A percentile compares a stretch with the other conserved stretches of the same genome.
Conservation (phyloP, 2,113 vertebrate genomes). For the Pelvicachromis taeniatus region DNA sequence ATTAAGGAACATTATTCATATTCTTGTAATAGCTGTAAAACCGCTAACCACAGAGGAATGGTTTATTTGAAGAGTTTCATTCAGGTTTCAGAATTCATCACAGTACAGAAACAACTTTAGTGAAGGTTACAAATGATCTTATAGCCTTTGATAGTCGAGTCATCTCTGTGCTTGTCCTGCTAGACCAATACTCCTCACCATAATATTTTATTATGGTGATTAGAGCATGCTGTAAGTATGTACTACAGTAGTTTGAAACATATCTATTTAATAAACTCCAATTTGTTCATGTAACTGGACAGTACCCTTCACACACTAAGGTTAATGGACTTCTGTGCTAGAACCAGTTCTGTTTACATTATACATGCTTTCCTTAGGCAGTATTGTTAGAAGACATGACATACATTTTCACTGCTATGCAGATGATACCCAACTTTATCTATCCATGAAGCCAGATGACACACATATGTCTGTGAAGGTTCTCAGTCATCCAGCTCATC, state of each 20-base stretch:
- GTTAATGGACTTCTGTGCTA: background rate
- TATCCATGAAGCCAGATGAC: no score
- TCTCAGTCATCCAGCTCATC: no score
- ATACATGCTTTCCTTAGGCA: background rate
- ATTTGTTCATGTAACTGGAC: background rate
- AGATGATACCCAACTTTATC: no score
- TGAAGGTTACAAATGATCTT: no score
- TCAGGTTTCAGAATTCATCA: background rate
- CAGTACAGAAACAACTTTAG: background rate
- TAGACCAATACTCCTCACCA: background rate
- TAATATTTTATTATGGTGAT: background rate
- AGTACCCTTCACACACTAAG: background rate
- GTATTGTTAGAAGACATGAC: background rate
- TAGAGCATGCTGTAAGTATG: background rate
- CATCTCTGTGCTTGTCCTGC: background rate
- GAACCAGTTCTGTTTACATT: background rate
- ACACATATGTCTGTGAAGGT: no score
- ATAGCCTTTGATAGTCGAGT: background rate
- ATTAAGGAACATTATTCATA: no score
- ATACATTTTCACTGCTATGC: background rate
- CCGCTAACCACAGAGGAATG: background rate
- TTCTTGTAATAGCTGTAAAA: no score
- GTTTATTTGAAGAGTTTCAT: background rate
- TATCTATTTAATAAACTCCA: background rate
- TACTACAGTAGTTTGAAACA: background rate